Evolutionary conservation across 2,113 vertebrate genomes (phyloP).

Genomic region (Theristicus caerulescens): DNA sequence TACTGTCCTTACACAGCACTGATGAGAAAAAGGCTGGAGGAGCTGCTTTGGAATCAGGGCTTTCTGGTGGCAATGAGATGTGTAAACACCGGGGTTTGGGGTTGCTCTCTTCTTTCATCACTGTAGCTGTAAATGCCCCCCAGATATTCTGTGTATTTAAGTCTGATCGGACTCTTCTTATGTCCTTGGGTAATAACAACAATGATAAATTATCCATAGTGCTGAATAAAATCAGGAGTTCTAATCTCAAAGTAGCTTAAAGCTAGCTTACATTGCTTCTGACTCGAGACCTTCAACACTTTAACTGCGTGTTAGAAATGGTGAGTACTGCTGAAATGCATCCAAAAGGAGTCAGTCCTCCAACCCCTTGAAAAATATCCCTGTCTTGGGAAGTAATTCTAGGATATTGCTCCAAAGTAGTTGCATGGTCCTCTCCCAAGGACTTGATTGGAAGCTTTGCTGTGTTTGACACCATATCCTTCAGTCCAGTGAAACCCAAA

Average conservation of each 20-base stretch:
- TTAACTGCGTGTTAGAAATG: not conserved
- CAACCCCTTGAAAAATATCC: not conserved
- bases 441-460: not conserved
- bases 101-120: not conserved
- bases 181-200: not conserved
- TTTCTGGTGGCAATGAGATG: not conserved
- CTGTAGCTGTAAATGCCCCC: not conserved
- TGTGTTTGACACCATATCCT: constrained; percentile 2
- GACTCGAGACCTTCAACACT: not conserved
- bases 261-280: not conserved
- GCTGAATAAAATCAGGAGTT: not conserved
- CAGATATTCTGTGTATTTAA: not conserved
- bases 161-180: not conserved
- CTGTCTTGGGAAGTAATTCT: not conserved
- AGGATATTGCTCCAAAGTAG: not conserved
- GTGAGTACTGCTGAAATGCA: not conserved
- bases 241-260: not conserved
- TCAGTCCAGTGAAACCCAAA: not conserved
- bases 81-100: not conserved
- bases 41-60: not conserved
- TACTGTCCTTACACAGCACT: not conserved
- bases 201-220: not conserved
- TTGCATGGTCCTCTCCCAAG: not conserved
- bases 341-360: not conserved
- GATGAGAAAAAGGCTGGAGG: not conserved